Evolutionary conservation across 30 jellyfish, hydroid and myxozoan species (phyloP).

Genomic region (Hydractinia echinata): DNA sequence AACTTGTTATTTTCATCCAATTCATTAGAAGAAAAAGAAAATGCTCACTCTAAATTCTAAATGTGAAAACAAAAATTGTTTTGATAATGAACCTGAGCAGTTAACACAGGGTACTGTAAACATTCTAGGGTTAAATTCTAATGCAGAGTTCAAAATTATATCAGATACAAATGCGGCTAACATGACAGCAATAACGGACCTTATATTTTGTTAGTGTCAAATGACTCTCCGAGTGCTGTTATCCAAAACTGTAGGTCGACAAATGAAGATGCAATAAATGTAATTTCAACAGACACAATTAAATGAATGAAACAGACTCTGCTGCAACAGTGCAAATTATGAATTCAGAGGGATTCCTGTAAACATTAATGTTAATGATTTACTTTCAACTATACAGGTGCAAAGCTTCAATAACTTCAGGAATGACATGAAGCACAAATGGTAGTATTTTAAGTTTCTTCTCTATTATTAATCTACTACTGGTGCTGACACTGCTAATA

Average conservation of each 20-base stretch:
- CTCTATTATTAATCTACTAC: constrained; percentile 28
- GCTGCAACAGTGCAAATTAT: constrained; percentile 25
- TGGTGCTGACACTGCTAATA: not conserved
- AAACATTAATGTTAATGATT: constrained; percentile 26
- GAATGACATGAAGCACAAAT: not conserved
- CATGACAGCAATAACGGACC: not conserved
- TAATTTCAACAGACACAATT: not conserved
- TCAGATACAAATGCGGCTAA: not conserved
- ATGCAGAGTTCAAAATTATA: not conserved
- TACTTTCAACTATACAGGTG: constrained; percentile 9
- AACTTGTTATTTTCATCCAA: not conserved
- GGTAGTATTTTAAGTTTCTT: constrained; percentile 16
- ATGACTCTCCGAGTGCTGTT: constrained; percentile 9
- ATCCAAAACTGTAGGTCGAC: not conserved
- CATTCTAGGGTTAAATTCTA: not conserved
- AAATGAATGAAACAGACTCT: constrained; percentile 6
- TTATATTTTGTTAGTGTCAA: not conserved
- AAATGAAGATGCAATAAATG: not conserved
- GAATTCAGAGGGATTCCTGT: constrained; percentile 43
- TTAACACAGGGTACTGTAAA: not conserved
- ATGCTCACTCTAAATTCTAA: not conserved
- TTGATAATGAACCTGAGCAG: not conserved
- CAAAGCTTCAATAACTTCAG: not conserved
- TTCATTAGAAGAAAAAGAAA: not conserved
- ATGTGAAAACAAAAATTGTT: not conserved